phyloP scores from a whole-genome alignment of 2,888 invertebrate species.

The Drosophila nigritarsus region DNA sequence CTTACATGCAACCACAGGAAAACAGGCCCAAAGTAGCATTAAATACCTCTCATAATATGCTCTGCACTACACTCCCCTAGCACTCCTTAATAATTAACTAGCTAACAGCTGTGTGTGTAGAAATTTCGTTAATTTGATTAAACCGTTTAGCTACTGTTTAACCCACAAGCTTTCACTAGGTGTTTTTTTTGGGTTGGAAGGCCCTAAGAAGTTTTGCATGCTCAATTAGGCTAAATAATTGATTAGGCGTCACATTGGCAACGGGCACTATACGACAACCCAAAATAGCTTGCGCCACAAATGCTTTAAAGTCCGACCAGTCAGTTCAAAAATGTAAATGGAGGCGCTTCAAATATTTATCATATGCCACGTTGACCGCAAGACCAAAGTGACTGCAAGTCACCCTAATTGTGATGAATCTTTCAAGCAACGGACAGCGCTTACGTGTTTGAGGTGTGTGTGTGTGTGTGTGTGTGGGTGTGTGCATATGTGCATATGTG shows the following conservation, averaged over 20 bases:
- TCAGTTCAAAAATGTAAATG: slow-evolving; percentile 30
- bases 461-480: neutral
- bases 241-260: slow-evolving; percentile 43
- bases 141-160: slow-evolving; percentile 19
- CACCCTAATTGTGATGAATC: slow-evolving; percentile 30
- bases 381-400: slow-evolving; percentile 16
- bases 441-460: neutral
- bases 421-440: slow-evolving; percentile 1
- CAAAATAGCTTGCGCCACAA: slow-evolving; percentile 26
- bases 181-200: neutral
- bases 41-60: neutral
- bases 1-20: neutral
- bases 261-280: slow-evolving; percentile 27
- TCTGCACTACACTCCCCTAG: slow-evolving; percentile 4
- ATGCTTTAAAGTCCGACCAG: slow-evolving; percentile 36
- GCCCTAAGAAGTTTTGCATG: slow-evolving; percentile 29
- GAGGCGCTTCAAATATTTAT: slow-evolving; percentile 63
- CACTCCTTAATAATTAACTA: slow-evolving; percentile 26
- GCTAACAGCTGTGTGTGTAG: slow-evolving; percentile 9
- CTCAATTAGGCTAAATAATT: slow-evolving; percentile 53
- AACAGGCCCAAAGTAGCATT: neutral
- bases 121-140: slow-evolving; percentile 40
- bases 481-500: neutral
- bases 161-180: slow-evolving; percentile 8
- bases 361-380: slow-evolving; percentile 56